Evolutionary conservation across 2,888 invertebrate genomes (phyloP), one percentile per base, ranked within the genome.

Genomic region (Lagria hirta): DNA sequence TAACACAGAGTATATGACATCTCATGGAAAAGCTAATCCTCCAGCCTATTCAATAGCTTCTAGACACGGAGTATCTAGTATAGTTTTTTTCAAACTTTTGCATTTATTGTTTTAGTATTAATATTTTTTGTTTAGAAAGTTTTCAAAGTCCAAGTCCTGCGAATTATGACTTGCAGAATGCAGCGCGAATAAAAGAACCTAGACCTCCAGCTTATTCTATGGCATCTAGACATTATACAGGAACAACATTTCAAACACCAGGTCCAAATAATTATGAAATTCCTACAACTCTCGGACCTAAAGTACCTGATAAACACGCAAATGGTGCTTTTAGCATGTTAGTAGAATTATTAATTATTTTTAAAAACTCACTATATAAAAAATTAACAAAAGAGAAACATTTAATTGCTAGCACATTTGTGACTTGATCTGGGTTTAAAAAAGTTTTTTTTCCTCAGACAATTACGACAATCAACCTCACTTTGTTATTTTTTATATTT

Each of bases 191-290:
- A 67, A 75, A 73, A 57, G 75, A 76, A 32, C 71, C 69, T 17
- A 72, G 78, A 35, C 75, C 82, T 14, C 83, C 84, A 2, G 69
- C 72, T 4, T 84, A 78, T 66, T 75, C 77, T 1, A 76, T 83
- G 63, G 74, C 76, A 22, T 69, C 71, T 14, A 73, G 79, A 46
- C 69, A 73, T 15, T 32, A 52, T 22, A 16, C 32, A 8, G 28
- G 48, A 10, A 56, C 49, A 11, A 64, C 60, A 29, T 50, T 63
- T 5, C 44, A 52, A 2, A 72, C 69, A 3, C 84, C 84, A 1
- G 84, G 81, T 12, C 80, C 84, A 14, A 82, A 80, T 61, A 77
- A 78, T 21, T 84, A 84, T 64, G 54, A 60, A 17, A 57, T 77
- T 14, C 78, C 78, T 3, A 63, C 73, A 0, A 73, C 74, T 22